These are phyloP conservation scores for Alviniconcha strummeri DNA, from an alignment of 2,888 invertebrate species.

Conservation along the genomic window DNA sequence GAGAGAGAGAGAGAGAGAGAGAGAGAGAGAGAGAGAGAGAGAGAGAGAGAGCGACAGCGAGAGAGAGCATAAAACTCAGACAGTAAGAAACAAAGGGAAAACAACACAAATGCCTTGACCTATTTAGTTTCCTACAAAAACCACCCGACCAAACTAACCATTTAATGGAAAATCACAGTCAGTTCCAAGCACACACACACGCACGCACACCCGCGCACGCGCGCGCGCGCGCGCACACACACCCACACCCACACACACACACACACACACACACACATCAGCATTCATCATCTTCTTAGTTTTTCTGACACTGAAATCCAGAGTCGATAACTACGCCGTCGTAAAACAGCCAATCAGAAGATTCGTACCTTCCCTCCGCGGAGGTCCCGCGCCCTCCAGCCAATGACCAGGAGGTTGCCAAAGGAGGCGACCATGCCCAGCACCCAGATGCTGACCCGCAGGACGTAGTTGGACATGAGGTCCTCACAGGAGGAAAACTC, in stretches of 20 bases:
- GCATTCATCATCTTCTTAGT: neutral
- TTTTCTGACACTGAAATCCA: too few relatives aligned
- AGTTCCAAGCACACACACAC: neutral
- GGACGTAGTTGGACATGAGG: constrained; percentile 70
- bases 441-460: constrained; percentile 68
- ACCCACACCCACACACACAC: neutral
- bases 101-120: neutral
- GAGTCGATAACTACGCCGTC: neutral
- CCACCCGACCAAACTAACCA: neutral
- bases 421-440: constrained; percentile 65
- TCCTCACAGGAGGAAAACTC: constrained; percentile 72
- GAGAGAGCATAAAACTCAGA: neutral
- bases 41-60: constrained; percentile 6
- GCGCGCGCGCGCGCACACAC: neutral
- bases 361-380: constrained; percentile 73
- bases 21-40: constrained; percentile 4
- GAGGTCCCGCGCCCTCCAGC: constrained; percentile 69
- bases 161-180: neutral
- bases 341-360: neutral
- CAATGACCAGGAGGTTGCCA: constrained; percentile 67
- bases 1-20: constrained; percentile 1
- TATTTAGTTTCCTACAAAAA: neutral
- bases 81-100: neutral
- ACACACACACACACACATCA: neutral
- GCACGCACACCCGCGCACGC: neutral